phyloP scores from a whole-genome alignment of 2,113 vertebrate genomes.

The Percopsis transmontana region DNA sequence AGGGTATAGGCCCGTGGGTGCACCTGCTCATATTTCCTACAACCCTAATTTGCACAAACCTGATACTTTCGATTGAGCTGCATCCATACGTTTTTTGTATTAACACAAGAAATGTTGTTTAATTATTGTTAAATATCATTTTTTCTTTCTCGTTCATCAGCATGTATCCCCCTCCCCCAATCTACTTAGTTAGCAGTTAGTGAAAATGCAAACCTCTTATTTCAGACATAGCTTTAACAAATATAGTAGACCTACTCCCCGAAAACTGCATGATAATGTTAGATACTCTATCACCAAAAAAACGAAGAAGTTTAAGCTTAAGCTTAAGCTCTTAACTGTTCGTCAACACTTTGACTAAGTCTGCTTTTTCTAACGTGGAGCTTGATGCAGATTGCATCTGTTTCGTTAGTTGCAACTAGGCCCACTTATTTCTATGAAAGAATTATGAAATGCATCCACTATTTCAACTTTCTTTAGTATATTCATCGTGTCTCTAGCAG shows the following conservation, averaged over 20 bases:
- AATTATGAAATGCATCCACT: background rate
- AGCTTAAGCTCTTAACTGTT: too few relatives aligned
- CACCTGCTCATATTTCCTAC: slow-evolving; percentile 18
- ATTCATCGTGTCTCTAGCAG: background rate
- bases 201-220: slow-evolving; percentile 23
- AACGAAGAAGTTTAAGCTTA: too few relatives aligned
- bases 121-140: too few relatives aligned
- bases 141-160: too few relatives aligned
- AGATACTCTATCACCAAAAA: too few relatives aligned
- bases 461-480: background rate
- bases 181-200: too few relatives aligned
- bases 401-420: background rate
- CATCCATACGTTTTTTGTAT: too few relatives aligned
- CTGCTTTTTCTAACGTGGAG: too few relatives aligned
- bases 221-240: background rate
- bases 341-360: too few relatives aligned
- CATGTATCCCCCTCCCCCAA: too few relatives aligned
- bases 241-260: background rate
- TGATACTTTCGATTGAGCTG: background rate
- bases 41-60: slow-evolving; percentile 9
- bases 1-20: background rate
- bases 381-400: too few relatives aligned
- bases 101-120: too few relatives aligned
- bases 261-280: background rate
- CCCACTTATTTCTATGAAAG: background rate